A percentile compares a stretch with the other conserved stretches of the same genome.
Conservation (phyloP, 2,113 vertebrate species). For the Ceyx cyanopectus region DNA sequence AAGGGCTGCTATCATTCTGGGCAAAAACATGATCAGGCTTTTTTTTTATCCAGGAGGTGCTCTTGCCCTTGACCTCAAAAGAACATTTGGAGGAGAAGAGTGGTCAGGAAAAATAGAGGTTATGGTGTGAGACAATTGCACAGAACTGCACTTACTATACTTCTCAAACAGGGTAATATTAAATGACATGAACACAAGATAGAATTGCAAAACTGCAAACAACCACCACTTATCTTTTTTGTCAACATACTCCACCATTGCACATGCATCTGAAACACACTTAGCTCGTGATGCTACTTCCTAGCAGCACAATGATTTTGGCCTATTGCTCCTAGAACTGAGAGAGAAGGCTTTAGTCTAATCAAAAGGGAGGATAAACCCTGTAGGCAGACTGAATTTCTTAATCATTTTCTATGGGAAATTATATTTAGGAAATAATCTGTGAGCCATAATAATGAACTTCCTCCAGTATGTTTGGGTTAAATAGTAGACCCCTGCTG, state of each 20-base stretch:
- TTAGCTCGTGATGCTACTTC: background rate
- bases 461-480: background rate
- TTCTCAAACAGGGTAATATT: background rate
- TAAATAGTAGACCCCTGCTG: background rate
- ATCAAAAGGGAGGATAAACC: background rate
- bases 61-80: background rate
- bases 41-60: background rate
- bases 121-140: background rate
- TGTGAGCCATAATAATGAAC: background rate
- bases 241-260: background rate
- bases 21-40: background rate
- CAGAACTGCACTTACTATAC: background rate
- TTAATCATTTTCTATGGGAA: background rate
- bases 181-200: background rate
- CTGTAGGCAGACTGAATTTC: background rate
- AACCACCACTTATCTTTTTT: background rate
- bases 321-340: background rate
- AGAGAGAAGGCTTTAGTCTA: background rate
- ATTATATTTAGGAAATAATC: background rate
- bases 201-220: background rate
- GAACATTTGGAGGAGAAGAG: background rate
- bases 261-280: background rate
- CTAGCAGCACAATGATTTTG: background rate
- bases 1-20: background rate
- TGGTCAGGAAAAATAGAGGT: background rate